Evolutionary conservation across 2,888 invertebrate species (phyloP).

Genomic region (Schrankia costaestrigalis): DNA sequence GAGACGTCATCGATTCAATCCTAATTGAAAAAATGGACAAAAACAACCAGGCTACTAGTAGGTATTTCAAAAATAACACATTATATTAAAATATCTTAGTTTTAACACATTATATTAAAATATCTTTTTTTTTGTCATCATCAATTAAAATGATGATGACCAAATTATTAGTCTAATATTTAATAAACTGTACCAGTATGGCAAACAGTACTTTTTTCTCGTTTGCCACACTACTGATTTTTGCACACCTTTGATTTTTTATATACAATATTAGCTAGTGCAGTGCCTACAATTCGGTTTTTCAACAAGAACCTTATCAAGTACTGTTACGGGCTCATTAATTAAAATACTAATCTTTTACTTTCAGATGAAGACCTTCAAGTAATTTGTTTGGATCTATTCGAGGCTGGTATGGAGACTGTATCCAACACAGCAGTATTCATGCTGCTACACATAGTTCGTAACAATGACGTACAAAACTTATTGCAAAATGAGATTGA

Average conservation of each 20-base stretch:
- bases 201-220: too few relatives aligned
- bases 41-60: constrained; percentile 46
- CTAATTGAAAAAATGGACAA: constrained; percentile 79
- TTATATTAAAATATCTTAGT: background rate
- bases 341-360: constrained; percentile 17
- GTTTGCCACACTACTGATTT: too few relatives aligned
- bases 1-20: constrained; percentile 85
- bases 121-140: background rate
- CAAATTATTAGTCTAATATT: too few relatives aligned
- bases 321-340: too few relatives aligned
- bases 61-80: constrained; percentile 9
- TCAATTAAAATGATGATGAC: too few relatives aligned
- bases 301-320: too few relatives aligned
- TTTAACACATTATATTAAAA: too few relatives aligned
- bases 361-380: constrained; percentile 64
- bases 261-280: too few relatives aligned
- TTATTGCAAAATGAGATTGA: constrained; percentile 82
- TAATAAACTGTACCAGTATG: too few relatives aligned
- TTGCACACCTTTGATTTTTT: too few relatives aligned
- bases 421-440: constrained; percentile 83
- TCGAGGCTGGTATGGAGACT: constrained; percentile 86
- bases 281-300: too few relatives aligned
- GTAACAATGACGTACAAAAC: constrained; percentile 79
- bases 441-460: constrained; percentile 79
- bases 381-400: constrained; percentile 83